Conservation (phyloP, 2,797 vertebrate genomes). For the Myoxocephalus aenaeus region DNA sequence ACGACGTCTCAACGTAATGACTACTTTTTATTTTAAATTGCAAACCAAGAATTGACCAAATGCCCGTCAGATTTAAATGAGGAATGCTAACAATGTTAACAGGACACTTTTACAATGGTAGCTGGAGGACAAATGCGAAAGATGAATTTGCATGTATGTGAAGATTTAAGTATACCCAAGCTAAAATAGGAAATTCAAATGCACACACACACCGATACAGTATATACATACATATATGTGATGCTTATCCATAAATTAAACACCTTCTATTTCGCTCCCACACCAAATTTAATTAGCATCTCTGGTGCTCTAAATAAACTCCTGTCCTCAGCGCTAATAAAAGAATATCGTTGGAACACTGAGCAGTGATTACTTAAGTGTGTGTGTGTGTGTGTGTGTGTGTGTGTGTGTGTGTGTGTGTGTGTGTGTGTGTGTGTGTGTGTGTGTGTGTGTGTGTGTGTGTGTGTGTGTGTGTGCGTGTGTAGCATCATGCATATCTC, state of each 20-base stretch:
- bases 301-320: conserved; percentile 38
- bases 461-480: conserved; percentile 25
- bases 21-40: not conserved
- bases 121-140: conserved; percentile 49
- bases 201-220: not conserved
- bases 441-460: conserved; percentile 8
- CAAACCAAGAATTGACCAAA: not conserved
- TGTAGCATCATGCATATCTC: conserved; percentile 58
- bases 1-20: not conserved
- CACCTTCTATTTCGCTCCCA: conserved; percentile 43
- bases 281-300: conserved; percentile 53
- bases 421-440: not conserved
- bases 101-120: conserved; percentile 10
- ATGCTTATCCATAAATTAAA: conserved; percentile 51
- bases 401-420: not conserved
- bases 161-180: not conserved
- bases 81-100: conserved; percentile 17
- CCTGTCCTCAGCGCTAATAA: conserved; percentile 35
- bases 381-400: not conserved
- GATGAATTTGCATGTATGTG: conserved; percentile 42
- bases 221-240: conserved; percentile 1
- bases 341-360: conserved; percentile 12
- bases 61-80: not conserved
- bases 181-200: conserved; percentile 37
- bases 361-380: not conserved